Conservation (phyloP, 2,113 vertebrate genomes). For the Poicephalus gulielmi region DNA sequence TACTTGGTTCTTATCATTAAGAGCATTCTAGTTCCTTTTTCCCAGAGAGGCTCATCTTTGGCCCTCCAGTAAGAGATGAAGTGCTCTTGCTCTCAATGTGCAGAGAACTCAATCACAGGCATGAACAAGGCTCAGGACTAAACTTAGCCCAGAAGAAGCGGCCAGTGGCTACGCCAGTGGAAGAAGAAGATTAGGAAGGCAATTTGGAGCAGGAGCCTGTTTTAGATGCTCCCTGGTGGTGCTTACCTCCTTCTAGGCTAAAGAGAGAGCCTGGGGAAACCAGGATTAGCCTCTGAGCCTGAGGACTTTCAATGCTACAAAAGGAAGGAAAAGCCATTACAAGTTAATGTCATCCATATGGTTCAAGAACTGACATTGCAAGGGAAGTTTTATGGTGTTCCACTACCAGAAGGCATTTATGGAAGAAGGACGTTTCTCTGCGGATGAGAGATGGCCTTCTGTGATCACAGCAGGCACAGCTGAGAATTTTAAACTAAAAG, state of each 20-base stretch:
- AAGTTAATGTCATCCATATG: constrained; percentile 20
- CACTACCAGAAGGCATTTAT: background rate
- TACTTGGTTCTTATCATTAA: background rate
- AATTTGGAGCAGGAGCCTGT: background rate
- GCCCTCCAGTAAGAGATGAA: background rate
- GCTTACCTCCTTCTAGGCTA: background rate
- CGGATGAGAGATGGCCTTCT: background rate
- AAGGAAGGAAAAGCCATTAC: constrained; percentile 23
- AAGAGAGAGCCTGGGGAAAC: background rate
- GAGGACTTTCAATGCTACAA: background rate
- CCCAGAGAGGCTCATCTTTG: background rate
- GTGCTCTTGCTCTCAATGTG: background rate
- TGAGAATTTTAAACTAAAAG: background rate
- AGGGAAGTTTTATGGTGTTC: background rate
- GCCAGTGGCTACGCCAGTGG: background rate
- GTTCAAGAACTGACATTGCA: background rate
- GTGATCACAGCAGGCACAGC: background rate
- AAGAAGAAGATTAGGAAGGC: background rate
- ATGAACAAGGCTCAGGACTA: background rate
- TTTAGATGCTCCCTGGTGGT: constrained; percentile 3
- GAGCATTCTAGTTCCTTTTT: background rate
- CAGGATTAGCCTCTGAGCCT: background rate
- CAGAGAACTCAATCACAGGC: background rate
- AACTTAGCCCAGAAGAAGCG: background rate
- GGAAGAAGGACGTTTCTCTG: background rate